Base-by-base conservation (phyloP, 2,113 vertebrate species). In the Cryptotis parvus region DNA sequence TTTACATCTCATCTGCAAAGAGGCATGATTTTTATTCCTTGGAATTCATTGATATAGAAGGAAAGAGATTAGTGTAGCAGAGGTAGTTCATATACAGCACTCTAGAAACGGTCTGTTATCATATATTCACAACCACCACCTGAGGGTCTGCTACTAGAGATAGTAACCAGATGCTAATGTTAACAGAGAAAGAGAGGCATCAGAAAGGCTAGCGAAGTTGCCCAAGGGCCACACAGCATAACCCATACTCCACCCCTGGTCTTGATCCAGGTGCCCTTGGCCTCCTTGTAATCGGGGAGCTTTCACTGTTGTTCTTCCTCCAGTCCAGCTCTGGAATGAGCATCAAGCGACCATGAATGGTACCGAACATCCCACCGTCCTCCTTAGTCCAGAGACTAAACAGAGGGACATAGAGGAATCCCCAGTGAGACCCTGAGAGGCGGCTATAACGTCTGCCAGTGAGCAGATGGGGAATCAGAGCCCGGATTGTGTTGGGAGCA, bases 1-100 rank as follows among this genome's bases (percentile, higher is more conserved):
- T 16, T 43, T 66, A 68, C 72, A 89, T 20, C 73, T 84, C 39
- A 49, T 45, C 74, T 92, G 33, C 35, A 69, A 87, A 41, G 33
- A 27, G 72, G 10, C 55, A 27, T 9, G 10, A 58, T 10, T 63
- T 61, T 91, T 76, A 41, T 61, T 45, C 49, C 79, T 72, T 12
- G 35, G 65, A 52, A 39, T 49, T 49, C 52, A 55, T 45, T 45
- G 68, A 39, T 49, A 92, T 24, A 49, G 22, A 80, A 66, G n/a
- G 58, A 37, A 58, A 39, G 20, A 29, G 58, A 68, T 29, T 55
- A 4, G 8, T n/a, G 1, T n/a, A 63, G 63, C 31, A 35, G 76
- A 24, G 3, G 6, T 41, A 5, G 63, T 66, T 41, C 24, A 65
- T 29, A 31, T 27, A 18, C 31, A 49, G 14, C n/a, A 69, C 52